Evolutionary conservation across 2,888 invertebrate species (phyloP).

Genomic region (Cremastinae sp.): DNA sequence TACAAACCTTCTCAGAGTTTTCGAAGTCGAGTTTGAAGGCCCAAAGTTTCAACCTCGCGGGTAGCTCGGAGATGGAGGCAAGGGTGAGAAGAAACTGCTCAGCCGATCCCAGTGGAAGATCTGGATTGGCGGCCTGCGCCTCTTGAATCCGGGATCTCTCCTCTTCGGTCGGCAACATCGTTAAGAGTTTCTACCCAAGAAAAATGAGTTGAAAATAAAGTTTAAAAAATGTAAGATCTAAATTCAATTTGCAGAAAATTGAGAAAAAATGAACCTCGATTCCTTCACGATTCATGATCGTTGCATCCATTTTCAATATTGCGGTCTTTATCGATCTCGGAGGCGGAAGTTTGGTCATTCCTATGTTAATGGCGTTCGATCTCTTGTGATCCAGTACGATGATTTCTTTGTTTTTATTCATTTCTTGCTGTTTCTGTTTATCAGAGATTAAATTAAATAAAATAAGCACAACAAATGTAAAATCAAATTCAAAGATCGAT

Average conservation of each 20-base stretch:
- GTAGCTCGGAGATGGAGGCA: constrained; percentile 96
- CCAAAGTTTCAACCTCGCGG: constrained; percentile 97
- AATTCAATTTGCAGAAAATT: constrained; percentile 25
- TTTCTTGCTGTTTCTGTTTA: constrained; percentile 89
- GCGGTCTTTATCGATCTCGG: constrained; percentile 99
- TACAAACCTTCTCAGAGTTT: constrained; percentile 90
- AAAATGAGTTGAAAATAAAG: too few relatives aligned
- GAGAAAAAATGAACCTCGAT: constrained; percentile 86
- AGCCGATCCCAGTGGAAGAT: constrained; percentile 95
- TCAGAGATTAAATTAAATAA: constrained; percentile 45
- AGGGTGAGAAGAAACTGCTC: constrained; percentile 99
- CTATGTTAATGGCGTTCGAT: constrained; percentile 99
- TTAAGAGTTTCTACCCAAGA: constrained; percentile 89
- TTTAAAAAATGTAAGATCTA: constrained; percentile 31
- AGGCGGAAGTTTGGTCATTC: constrained; percentile 98
- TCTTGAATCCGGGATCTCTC: constrained; percentile 98
- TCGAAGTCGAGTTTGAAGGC: constrained; percentile 99
- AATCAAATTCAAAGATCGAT: constrained; percentile 1
- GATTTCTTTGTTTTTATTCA: constrained; percentile 93
- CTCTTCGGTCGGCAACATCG: constrained; percentile 98
- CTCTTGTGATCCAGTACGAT: constrained; percentile 98
- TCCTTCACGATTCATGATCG: constrained; percentile 98
- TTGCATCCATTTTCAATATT: constrained; percentile 99
- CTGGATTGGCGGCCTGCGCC: constrained; percentile 95
- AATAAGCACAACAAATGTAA: neutral